phyloP scores from a whole-genome alignment of 2,113 vertebrate species.

The Rhinolophus sinicus region DNA sequence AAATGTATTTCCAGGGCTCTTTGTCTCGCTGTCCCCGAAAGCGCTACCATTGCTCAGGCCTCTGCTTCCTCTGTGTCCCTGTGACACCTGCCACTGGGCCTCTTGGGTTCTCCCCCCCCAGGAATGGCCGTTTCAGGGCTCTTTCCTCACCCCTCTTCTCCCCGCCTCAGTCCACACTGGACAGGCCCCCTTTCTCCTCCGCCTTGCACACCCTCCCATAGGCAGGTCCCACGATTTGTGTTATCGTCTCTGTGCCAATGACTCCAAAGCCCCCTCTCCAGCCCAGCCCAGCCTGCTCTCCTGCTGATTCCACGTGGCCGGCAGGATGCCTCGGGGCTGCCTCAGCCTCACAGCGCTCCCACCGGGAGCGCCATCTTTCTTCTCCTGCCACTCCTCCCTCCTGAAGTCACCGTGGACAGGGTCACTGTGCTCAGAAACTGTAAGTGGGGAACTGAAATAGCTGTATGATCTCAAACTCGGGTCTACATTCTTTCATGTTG shows the following conservation, averaged over 20 bases:
- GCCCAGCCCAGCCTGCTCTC: background rate
- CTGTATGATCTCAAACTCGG: background rate
- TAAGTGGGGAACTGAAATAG: background rate
- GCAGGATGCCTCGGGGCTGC: no score
- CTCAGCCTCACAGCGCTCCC: background rate
- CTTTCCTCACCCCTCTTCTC: background rate
- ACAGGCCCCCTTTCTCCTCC: background rate
- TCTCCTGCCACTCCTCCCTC: background rate
- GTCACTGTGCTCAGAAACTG: background rate
- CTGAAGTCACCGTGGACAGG: background rate
- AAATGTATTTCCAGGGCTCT: background rate
- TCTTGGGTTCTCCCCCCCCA: background rate
- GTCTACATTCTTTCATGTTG: background rate
- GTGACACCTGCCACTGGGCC: background rate
- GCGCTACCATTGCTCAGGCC: background rate
- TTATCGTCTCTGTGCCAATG: background rate
- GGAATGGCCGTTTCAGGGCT: no score
- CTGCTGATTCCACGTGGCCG: background rate
- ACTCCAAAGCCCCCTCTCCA: background rate
- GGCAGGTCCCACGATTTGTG: background rate
- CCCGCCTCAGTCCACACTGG: background rate
- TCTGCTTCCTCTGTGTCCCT: background rate
- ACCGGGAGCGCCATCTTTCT: background rate
- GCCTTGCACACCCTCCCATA: rapidly evolving
- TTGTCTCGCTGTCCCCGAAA: background rate